phyloP scores from a whole-genome alignment of 2,797 vertebrate species.

The Passerculus sandwichensis region DNA sequence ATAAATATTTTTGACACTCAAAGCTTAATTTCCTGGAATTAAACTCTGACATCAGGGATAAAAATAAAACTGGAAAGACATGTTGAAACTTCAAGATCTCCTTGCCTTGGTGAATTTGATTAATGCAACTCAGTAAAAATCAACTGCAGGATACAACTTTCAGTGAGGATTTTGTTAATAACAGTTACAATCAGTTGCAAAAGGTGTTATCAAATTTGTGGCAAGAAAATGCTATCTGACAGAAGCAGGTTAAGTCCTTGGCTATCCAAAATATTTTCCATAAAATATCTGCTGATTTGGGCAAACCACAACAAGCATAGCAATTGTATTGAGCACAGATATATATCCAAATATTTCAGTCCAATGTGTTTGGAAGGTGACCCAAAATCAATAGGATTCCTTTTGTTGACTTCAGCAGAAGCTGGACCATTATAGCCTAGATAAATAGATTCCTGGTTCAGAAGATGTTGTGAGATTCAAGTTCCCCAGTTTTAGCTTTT shows the following conservation, averaged over 20 bases:
- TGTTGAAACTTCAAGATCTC: constrained; percentile 8
- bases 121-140: constrained; percentile 30
- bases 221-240: constrained; percentile 6
- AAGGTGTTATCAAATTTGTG: constrained; percentile 35
- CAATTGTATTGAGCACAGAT: neutral
- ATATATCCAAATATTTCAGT: neutral
- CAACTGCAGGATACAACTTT: neutral
- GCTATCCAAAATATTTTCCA: constrained; percentile 9
- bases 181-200: constrained; percentile 31
- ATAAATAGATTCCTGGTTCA: neutral
- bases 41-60: constrained; percentile 26
- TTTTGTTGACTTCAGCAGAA: neutral
- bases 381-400: neutral
- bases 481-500: neutral
- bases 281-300: constrained; percentile 1
- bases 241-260: constrained; percentile 14
- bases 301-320: neutral
- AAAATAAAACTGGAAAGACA: constrained; percentile 56
- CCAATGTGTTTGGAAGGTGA: neutral
- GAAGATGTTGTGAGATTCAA: neutral
- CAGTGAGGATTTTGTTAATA: constrained; percentile 24
- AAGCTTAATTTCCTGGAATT: constrained; percentile 53
- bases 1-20: constrained; percentile 65
- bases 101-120: constrained; percentile 19
- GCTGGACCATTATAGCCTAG: neutral